phyloP scores from a whole-genome alignment of 2,888 invertebrate genomes.

The Rotaria magnacalcarata region DNA sequence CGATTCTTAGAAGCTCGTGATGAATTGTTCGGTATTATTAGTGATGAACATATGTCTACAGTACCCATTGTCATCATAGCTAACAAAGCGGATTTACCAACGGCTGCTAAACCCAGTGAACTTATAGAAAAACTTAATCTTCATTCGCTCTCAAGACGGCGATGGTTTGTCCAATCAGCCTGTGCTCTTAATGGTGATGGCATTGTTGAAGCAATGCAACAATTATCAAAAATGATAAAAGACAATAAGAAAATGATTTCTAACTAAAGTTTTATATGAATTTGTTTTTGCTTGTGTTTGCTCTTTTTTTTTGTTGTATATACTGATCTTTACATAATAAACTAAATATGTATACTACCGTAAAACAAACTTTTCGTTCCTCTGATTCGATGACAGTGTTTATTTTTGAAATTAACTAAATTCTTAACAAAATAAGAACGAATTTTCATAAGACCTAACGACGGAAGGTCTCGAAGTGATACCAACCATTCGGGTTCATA shows the following conservation, averaged over 20 bases:
- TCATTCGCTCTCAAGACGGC: slow-evolving; percentile 49
- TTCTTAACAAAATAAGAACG: no score
- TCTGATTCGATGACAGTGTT: no score
- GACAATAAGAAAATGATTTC: slow-evolving; percentile 48
- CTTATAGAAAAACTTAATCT: slow-evolving; percentile 52
- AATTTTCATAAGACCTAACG: no score
- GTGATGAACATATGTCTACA: slow-evolving; percentile 97
- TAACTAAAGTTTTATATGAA: background rate
- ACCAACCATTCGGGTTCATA: no score
- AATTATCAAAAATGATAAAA: slow-evolving; percentile 54
- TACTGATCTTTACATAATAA: no score
- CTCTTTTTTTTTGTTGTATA: no score
- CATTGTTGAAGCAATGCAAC: slow-evolving; percentile 55
- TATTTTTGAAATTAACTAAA: no score
- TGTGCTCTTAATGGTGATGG: slow-evolving; percentile 57
- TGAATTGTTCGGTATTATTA: slow-evolving; percentile 95
- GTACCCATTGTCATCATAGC: slow-evolving; percentile 98
- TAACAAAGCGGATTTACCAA: slow-evolving; percentile 81
- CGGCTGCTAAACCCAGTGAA: slow-evolving; percentile 51
- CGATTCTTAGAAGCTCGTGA: slow-evolving; percentile 96
- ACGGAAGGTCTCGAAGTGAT: no score
- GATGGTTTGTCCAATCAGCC: slow-evolving; percentile 57
- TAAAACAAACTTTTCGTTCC: no score
- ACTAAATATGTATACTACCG: no score
- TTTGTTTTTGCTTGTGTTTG: no score